phyloP scores from a whole-genome alignment of 2,888 invertebrate genomes.

The Eudemis profundana region DNA sequence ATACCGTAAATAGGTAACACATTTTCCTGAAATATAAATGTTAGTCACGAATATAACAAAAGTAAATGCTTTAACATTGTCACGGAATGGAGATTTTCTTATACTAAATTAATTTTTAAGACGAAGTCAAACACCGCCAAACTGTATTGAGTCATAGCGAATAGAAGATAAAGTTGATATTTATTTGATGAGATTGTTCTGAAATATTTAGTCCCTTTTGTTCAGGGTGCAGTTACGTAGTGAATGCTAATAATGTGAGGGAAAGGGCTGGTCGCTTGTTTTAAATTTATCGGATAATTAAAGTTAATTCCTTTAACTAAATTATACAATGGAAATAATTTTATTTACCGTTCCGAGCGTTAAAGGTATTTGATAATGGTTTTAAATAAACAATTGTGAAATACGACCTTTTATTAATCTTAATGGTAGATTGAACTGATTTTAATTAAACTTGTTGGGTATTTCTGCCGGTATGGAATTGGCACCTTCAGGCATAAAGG shows the following conservation, averaged over 20 bases:
- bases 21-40: slow-evolving; percentile 60
- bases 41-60: slow-evolving; percentile 62
- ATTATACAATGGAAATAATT: slow-evolving; percentile 65
- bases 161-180: slow-evolving; percentile 73
- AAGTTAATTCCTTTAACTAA: slow-evolving; percentile 73
- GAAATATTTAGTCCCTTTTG: slow-evolving; percentile 80
- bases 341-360: slow-evolving; percentile 63
- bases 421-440: background rate
- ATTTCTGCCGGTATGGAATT: background rate
- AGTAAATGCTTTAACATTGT: slow-evolving; percentile 74
- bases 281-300: slow-evolving; percentile 81
- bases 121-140: slow-evolving; percentile 58
- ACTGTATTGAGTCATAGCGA: slow-evolving; percentile 72
- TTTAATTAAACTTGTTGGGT: slow-evolving; percentile 1
- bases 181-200: slow-evolving; percentile 76
- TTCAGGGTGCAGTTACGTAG: slow-evolving; percentile 73
- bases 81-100: slow-evolving; percentile 78
- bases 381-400: slow-evolving; percentile 46
- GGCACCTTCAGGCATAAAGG: background rate
- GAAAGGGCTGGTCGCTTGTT: slow-evolving; percentile 62
- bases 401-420: background rate
- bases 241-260: slow-evolving; percentile 82
- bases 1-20: slow-evolving; percentile 42
- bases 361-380: slow-evolving; percentile 57
- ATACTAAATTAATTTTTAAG: slow-evolving; percentile 78